Evolutionary conservation across 2,888 invertebrate genomes (phyloP), one percentile per base, ranked within the genome.

Genomic region (Pristionchus mayeri): DNA sequence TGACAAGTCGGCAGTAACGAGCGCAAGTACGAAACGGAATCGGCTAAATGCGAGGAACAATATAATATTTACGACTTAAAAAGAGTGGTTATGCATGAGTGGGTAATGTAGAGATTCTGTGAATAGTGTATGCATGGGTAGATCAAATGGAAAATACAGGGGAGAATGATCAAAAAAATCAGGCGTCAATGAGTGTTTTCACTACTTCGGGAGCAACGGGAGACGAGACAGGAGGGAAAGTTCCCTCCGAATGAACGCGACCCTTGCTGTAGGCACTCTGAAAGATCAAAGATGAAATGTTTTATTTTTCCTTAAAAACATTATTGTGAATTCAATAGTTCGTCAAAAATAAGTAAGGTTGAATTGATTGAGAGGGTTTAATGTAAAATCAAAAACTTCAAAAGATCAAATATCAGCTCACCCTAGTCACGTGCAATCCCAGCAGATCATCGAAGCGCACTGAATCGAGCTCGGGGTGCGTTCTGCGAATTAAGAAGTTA

Each of bases 401-500:
- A 63, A 18, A 60, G 63, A 63, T 63, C 34, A 63, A 34, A 63
- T 30, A 63, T 63, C 63, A 63, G 34, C 79, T 63, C 63, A 84
- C 84, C 76, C 76, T 84, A 1, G 48, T 57, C 2, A 84, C 84
- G 40, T 84, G 78, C 44, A 67, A 21, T 24, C 24, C 60, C 1
- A 84, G 84, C 18, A 84, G 60, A 4, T 67, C 71, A 27, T 84
- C 84, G 60, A 84, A 76, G 54, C 76, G 76, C 34, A 76, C 60
- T 9, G 16, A 6, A 30, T 84, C 84, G 40, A 84, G 60, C 24
- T 57, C 40, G 44, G 78, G 75, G 48, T 84, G 84, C 13, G 76
- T 84, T 27, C 84, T 71, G 71, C n/a, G 21, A 44, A 13, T 24
- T 40, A 24, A 16, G 7, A 24, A 40, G 37, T 78, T 48, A 48